These are phyloP conservation scores for Rhinogobius similis DNA, from an alignment of 2,113 vertebrate genomes.

Conservation along the genomic window DNA sequence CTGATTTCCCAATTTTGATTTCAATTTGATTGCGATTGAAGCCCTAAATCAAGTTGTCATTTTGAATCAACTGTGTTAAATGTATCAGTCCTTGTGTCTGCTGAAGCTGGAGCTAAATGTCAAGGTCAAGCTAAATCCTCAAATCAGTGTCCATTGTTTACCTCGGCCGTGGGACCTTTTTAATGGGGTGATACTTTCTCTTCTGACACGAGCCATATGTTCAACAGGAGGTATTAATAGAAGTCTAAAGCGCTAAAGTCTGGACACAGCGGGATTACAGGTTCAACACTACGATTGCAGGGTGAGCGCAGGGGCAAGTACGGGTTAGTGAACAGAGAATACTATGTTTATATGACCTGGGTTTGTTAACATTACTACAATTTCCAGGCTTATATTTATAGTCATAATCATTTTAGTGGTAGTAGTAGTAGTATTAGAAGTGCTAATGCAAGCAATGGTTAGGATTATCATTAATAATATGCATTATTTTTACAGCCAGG, in stretches of 20 bases:
- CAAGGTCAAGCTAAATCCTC: not conserved
- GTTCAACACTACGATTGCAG: slow-evolving; percentile 34
- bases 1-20: too few relatives aligned
- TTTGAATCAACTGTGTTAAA: not conserved
- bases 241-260: slow-evolving; percentile 60
- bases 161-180: slow-evolving; percentile 30
- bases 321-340: not conserved
- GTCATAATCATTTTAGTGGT: too few relatives aligned
- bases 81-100: not conserved
- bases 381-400: too few relatives aligned
- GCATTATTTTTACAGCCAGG: too few relatives aligned
- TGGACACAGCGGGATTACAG: slow-evolving; percentile 63
- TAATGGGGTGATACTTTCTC: slow-evolving; percentile 61
- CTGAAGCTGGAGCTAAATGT: not conserved
- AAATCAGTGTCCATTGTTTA: not conserved
- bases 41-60: too few relatives aligned
- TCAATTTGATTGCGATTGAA: too few relatives aligned
- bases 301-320: not conserved
- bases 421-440: too few relatives aligned
- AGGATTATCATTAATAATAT: too few relatives aligned
- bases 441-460: too few relatives aligned
- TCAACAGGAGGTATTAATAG: slow-evolving; percentile 69
- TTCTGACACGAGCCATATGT: slow-evolving; percentile 38
- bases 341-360: not conserved
- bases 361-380: too few relatives aligned